Percentiles rank a stretch among this genome's conserved stretches.
Evolutionary conservation across 2,888 invertebrate species (phyloP).

Genomic region (Pachliopta kotzebuea): DNA sequence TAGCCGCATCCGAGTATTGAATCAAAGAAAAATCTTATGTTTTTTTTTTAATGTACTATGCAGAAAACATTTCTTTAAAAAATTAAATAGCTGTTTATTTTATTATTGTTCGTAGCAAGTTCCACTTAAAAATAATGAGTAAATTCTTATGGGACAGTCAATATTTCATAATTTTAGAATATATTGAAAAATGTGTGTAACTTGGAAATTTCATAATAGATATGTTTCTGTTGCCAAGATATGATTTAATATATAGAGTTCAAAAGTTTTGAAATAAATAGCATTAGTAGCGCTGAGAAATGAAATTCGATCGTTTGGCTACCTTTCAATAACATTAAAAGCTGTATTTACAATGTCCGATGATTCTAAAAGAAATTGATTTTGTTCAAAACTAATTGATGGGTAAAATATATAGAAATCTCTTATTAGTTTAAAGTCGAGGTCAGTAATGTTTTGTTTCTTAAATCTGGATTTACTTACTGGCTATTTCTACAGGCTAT

Average conservation of each 20-base stretch:
- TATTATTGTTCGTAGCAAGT: not conserved
- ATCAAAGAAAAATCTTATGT: too few species aligned
- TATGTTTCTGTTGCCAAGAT: conserved; percentile 25
- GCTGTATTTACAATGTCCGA: conserved; percentile 21
- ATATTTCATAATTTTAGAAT: conserved; percentile 3
- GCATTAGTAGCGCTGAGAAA: conserved; percentile 23
- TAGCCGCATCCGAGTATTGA: too few species aligned
- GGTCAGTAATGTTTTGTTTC: too few species aligned
- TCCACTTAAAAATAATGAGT: not conserved
- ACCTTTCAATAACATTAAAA: conserved; percentile 27
- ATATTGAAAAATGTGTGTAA: conserved; percentile 17
- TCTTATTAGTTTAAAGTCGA: too few species aligned
- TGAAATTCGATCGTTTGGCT: conserved; percentile 29
- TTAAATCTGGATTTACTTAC: too few species aligned
- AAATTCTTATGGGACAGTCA: not conserved
- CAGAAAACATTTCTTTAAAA: too few species aligned
- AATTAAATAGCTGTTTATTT: too few species aligned
- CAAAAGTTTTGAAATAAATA: conserved; percentile 28
- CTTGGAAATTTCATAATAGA: conserved; percentile 21
- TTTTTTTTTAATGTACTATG: too few species aligned
- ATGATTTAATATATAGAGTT: conserved; percentile 24
- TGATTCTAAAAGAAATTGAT: conserved; percentile 7
- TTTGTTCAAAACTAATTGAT: too few species aligned
- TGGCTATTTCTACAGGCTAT: too few species aligned
- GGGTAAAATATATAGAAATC: too few species aligned